These are phyloP conservation scores for Catocala sponsa DNA, from an alignment of 2,888 invertebrate genomes.

Conservation along the genomic window DNA sequence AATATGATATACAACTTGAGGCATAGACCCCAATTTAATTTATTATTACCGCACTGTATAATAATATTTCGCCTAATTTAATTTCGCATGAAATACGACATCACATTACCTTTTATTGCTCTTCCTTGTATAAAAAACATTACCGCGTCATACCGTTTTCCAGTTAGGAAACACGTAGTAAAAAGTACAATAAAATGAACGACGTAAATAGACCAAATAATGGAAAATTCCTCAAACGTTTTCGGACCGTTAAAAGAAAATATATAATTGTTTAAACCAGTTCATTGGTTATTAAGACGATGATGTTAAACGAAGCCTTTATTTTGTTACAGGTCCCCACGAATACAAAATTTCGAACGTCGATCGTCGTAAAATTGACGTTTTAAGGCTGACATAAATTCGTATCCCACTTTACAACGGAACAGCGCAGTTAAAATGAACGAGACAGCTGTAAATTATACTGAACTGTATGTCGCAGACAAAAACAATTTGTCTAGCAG, in stretches of 20 bases:
- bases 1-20: no score
- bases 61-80: no score
- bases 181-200: constrained; percentile 10
- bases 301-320: constrained; percentile 64
- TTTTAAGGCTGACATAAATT: constrained; percentile 66
- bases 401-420: constrained; percentile 62
- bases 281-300: constrained; percentile 42
- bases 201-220: no score
- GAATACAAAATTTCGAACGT: constrained; percentile 64
- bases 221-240: constrained; percentile 18
- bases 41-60: no score
- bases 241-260: constrained; percentile 28
- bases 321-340: constrained; percentile 79
- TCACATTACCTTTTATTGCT: not conserved
- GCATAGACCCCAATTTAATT: no score
- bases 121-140: not conserved
- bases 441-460: constrained; percentile 66
- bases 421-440: constrained; percentile 71
- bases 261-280: constrained; percentile 34
- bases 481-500: constrained; percentile 62
- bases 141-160: not conserved
- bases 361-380: constrained; percentile 70
- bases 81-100: no score
- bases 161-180: not conserved
- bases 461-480: constrained; percentile 59